Evolutionary conservation across 2,797 vertebrate genomes (phyloP), one percentile per base, ranked within the genome.

Genomic region (Myiotriccus ornatus): DNA sequence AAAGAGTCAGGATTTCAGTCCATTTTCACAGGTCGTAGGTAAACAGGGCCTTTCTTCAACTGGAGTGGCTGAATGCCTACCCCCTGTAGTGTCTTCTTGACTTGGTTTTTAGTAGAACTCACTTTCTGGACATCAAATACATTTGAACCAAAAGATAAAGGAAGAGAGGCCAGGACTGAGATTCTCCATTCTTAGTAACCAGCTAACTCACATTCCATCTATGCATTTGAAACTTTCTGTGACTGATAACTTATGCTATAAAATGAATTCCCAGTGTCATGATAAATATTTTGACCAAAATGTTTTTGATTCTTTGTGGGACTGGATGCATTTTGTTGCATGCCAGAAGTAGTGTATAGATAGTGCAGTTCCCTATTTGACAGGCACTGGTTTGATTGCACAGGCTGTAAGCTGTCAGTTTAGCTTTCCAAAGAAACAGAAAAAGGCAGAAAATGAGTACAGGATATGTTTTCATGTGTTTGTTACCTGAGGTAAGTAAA

Each of bases 31-130:
- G 41, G 2, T 35, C 22, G 4, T 27, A 46, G 30, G 39, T 41
- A 71, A 71, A n/a, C 7, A 57, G 4, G 9, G 2, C 9, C 19
- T 80, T 91, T 87, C 41, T 75, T 28, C 70, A 82, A 5, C 9
- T 23, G 13, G 11, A 79, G n/a, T 46, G 30, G 30, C 28, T 83
- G 12, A 12, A 78, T 44, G 53, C 4, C 5, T 83, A 57, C 3
- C 30, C 11, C 9, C 56, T 73, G 4, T 13, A 5, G 7, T 49
- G 28, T 56, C 16, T 39, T 68, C 63, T 87, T 74, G 3, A 43
- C 11, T 68, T 0, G 0, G 0, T 32, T 76, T 79, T 81, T 44
- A 39, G 6, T 44, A 75, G 64, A 86, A 59, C 1, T 2, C 10
- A 56, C 2, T 5, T 77, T 74, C n/a, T 77, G 24, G 37, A 74